Percentiles rank a stretch among this genome's conserved stretches.
Evolutionary conservation across 1,140 invertebrate genomes (phyloP).

Genomic region (Babylonia areolata): DNA sequence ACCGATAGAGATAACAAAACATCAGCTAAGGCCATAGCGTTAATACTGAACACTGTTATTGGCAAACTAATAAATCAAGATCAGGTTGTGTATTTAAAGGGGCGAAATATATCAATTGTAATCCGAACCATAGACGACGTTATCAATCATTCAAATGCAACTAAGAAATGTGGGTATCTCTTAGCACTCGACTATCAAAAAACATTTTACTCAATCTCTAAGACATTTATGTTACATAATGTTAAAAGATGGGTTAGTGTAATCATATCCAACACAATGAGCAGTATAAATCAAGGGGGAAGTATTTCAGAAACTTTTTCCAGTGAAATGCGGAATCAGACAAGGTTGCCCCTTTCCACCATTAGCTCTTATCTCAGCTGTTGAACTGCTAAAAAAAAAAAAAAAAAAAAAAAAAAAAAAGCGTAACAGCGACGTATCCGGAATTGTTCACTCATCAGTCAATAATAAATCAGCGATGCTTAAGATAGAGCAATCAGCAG

Average conservation of each 20-base stretch:
- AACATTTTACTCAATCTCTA: conserved; percentile 1
- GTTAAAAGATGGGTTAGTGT: no score
- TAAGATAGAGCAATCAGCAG: background rate
- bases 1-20: background rate
- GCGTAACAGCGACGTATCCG: background rate
- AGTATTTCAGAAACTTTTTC: no score
- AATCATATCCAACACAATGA: no score
- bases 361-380: no score
- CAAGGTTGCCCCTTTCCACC: no score
- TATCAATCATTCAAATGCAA: background rate
- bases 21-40: background rate
- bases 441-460: background rate
- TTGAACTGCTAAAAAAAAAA: background rate
- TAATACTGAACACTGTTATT: background rate
- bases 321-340: no score
- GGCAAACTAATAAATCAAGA: conserved; percentile 8
- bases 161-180: background rate
- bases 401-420: no score
- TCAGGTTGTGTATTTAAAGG: conserved; percentile 6
- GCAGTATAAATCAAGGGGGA: no score
- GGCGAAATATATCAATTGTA: background rate
- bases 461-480: background rate
- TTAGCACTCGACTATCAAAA: background rate
- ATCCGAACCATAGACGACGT: background rate
- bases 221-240: no score